Percentiles rank a stretch among this genome's conserved stretches.
phyloP scores from a whole-genome alignment of 2,113 vertebrate genomes.

The Mungos mungo region DNA sequence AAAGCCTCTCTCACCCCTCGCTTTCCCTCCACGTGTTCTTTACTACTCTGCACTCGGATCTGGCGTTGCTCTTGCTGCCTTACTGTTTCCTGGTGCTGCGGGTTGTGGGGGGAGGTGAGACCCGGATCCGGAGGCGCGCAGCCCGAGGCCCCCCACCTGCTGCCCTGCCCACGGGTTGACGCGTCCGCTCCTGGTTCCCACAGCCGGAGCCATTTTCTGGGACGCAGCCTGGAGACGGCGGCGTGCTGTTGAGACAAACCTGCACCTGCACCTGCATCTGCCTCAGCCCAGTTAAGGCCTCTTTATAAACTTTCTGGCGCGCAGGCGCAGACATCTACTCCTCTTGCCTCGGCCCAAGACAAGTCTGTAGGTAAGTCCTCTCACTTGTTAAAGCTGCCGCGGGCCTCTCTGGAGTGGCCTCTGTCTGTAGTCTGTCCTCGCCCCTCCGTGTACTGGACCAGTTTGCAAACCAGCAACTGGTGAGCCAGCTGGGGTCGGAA shows the following conservation, averaged over 20 bases:
- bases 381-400: neutral
- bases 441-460: accelerated
- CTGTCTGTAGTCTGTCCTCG: neutral
- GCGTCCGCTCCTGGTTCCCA: neutral
- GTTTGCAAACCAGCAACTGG: neutral
- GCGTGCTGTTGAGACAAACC: neutral
- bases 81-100: too few species aligned
- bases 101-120: neutral
- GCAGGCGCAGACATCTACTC: neutral
- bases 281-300: neutral
- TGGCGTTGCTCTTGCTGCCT: neutral
- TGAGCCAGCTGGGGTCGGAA: neutral
- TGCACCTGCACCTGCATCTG: neutral
- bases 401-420: neutral
- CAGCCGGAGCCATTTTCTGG: neutral
- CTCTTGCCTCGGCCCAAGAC: neutral
- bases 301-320: neutral
- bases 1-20: neutral
- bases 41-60: neutral
- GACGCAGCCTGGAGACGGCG: neutral
- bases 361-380: neutral
- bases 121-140: neutral
- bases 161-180: neutral
- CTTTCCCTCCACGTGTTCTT: neutral
- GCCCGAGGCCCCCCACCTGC: neutral